Evolutionary conservation across 2,888 invertebrate species (phyloP).

Genomic region (Aquatica leii): DNA sequence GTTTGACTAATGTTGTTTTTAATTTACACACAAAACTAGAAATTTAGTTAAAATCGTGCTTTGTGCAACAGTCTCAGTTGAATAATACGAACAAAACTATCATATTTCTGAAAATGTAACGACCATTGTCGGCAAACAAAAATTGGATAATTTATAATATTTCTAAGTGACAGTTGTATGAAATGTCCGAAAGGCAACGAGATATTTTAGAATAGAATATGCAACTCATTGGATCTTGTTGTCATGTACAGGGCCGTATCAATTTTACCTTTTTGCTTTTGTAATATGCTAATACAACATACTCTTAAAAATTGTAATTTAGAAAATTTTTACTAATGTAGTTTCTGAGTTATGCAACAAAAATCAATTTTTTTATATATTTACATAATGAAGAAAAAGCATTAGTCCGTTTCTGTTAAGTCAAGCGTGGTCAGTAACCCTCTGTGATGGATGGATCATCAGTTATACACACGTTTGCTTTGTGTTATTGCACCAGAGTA

Average conservation of each 20-base stretch:
- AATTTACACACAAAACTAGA: no score
- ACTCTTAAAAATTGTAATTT: no score
- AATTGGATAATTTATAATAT: slow-evolving; percentile 60
- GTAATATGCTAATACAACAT: no score
- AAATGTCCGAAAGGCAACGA: slow-evolving; percentile 54
- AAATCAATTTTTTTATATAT: no score
- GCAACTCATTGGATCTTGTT: slow-evolving; percentile 56
- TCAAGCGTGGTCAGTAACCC: slow-evolving; percentile 52
- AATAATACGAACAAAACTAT: slow-evolving; percentile 47
- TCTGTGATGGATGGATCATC: slow-evolving; percentile 57
- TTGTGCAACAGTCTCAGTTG: no score
- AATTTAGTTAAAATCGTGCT: no score
- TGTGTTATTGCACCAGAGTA: slow-evolving; percentile 55
- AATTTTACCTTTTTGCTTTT: not conserved
- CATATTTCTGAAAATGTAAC: slow-evolving; percentile 51
- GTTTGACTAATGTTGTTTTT: no score
- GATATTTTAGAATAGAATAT: slow-evolving; percentile 53
- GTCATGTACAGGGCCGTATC: slow-evolving; percentile 41
- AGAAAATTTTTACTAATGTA: no score
- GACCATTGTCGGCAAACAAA: slow-evolving; percentile 50
- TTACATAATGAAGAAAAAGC: not conserved
- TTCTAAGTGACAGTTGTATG: slow-evolving; percentile 59
- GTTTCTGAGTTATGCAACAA: no score
- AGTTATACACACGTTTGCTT: slow-evolving; percentile 56
- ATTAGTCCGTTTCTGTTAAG: slow-evolving; percentile 44